phyloP scores from a whole-genome alignment of 2,797 vertebrate species.

The Kryptolebias ocellatus region DNA sequence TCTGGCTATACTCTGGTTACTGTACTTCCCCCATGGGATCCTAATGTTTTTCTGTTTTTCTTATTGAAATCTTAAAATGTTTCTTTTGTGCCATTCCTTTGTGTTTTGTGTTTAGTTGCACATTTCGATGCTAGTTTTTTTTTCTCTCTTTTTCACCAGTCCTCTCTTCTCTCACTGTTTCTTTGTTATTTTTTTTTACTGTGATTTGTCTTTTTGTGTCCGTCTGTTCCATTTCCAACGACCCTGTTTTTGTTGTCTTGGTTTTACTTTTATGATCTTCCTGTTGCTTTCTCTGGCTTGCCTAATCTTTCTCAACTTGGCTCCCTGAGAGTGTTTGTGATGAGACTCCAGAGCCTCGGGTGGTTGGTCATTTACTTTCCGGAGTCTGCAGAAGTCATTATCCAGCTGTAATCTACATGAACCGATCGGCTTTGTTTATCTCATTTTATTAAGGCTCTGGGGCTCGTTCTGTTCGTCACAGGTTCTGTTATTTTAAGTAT shows the following conservation, averaged over 20 bases:
- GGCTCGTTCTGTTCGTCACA: not conserved
- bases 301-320: constrained; percentile 24
- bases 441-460: constrained; percentile 16
- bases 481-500: not conserved
- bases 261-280: constrained; percentile 33
- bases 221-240: too few relatives aligned
- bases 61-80: constrained; percentile 4
- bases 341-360: constrained; percentile 44
- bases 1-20: constrained; percentile 38
- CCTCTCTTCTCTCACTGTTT: not conserved
- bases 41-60: constrained; percentile 15
- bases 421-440: constrained; percentile 11
- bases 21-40: constrained; percentile 14
- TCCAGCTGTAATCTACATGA: constrained; percentile 8
- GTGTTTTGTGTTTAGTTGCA: constrained; percentile 24
- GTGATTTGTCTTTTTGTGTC: not conserved
- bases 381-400: constrained; percentile 50
- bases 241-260: not conserved
- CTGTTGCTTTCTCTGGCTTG: constrained; percentile 28
- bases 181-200: constrained; percentile 6
- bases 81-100: not conserved
- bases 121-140: constrained; percentile 5
- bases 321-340: constrained; percentile 36
- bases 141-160: not conserved
- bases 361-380: constrained; percentile 25